Evolutionary conservation across 2,888 invertebrate genomes (phyloP).

Genomic region (Agapostemon virescens): DNA sequence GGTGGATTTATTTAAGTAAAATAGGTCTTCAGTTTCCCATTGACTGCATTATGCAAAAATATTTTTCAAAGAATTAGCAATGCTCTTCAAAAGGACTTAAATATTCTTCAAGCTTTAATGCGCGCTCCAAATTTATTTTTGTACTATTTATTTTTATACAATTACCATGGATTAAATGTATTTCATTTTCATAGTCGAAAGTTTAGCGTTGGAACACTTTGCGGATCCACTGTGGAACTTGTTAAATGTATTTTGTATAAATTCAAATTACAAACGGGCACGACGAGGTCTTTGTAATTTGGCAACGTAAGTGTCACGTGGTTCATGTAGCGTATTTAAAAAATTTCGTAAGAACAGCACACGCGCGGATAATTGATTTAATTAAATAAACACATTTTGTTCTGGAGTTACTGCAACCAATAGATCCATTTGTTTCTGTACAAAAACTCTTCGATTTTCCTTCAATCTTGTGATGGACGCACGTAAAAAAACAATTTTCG

Average conservation of each 20-base stretch:
- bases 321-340: not conserved
- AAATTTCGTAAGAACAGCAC: not conserved
- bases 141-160: too few species aligned
- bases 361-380: not conserved
- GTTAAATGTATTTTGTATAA: constrained; percentile 1
- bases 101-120: too few species aligned
- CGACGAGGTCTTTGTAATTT: not conserved
- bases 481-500: constrained; percentile 44
- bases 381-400: not conserved
- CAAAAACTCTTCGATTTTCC: constrained; percentile 47
- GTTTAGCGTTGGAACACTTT: too few species aligned
- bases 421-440: constrained; percentile 36
- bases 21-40: too few species aligned
- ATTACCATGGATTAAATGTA: too few species aligned
- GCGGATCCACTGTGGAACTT: not conserved
- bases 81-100: too few species aligned
- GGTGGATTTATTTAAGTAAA: too few species aligned
- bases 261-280: not conserved
- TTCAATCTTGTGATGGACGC: constrained; percentile 39
- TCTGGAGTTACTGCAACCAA: not conserved
- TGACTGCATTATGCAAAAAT: too few species aligned
- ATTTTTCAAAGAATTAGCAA: too few species aligned
- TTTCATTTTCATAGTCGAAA: too few species aligned
- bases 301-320: not conserved
- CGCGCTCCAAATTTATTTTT: too few species aligned